A percentile compares a stretch with the other conserved stretches of the same genome.
Conservation (phyloP, 1,140 invertebrate genomes). For the Homalodisca vitripennis region DNA sequence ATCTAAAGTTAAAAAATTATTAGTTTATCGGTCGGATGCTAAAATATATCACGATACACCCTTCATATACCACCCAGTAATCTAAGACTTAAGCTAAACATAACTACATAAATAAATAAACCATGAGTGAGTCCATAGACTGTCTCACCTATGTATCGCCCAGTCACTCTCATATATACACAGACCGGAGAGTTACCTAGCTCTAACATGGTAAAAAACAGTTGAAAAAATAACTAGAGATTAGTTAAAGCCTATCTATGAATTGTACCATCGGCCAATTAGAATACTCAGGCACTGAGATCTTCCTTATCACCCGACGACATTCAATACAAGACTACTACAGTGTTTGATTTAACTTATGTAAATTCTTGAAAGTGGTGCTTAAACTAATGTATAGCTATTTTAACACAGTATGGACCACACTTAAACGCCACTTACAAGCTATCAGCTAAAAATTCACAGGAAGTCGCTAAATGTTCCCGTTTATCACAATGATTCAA, state of each 20-base stretch:
- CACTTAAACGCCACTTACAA: slow-evolving; percentile 8
- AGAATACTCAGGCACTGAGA: slow-evolving; percentile 19
- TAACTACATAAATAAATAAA: neutral
- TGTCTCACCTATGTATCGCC: neutral
- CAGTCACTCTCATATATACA: neutral
- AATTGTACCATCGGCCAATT: neutral
- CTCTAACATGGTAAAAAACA: slow-evolving; percentile 21
- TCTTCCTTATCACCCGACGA: slow-evolving; percentile 16
- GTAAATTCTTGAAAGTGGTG: neutral
- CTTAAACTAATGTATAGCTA: slow-evolving; percentile 25
- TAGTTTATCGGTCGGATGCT: neutral
- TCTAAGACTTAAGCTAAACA: neutral
- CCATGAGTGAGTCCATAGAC: neutral
- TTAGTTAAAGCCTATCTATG: slow-evolving; percentile 13
- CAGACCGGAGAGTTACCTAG: neutral
- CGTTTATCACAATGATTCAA: too few species aligned
- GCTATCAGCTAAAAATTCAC: too few species aligned
- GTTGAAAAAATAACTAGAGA: slow-evolving; percentile 21
- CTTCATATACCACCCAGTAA: neutral
- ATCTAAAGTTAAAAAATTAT: neutral
- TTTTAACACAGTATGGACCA: slow-evolving; percentile 11
- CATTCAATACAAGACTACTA: neutral
- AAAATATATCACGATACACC: neutral
- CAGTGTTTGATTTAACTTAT: slow-evolving; percentile 18
- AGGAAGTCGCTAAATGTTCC: too few species aligned